Conservation (phyloP, 64 coral and sea anemone genomes). For the Stylophora pistillata region DNA sequence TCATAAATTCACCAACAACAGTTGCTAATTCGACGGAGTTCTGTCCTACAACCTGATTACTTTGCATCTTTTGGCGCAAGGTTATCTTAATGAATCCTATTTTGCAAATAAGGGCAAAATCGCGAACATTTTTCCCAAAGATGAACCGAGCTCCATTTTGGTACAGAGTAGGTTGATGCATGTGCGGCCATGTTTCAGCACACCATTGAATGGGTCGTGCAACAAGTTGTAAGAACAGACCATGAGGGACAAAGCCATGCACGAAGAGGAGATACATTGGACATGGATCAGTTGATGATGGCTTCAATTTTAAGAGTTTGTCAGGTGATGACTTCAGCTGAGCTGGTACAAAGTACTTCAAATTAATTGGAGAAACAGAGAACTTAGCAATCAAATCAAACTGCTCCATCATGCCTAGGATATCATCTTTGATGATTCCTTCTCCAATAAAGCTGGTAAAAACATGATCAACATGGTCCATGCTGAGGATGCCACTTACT, state of each 20-base stretch:
- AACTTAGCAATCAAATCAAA: conserved; percentile 40
- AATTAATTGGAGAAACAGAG: background rate
- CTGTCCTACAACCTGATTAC: too few species aligned
- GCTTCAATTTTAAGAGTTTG: background rate
- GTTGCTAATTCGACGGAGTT: too few species aligned
- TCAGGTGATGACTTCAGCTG: conserved; percentile 20
- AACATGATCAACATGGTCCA: conserved; percentile 25
- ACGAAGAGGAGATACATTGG: conserved; percentile 24
- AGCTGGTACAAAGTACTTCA: conserved; percentile 26
- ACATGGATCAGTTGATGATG: conserved; percentile 14
- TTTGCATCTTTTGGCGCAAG: background rate
- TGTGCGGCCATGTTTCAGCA: background rate
- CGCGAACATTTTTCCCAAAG: background rate
- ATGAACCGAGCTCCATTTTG: conserved; percentile 15
- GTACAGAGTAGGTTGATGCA: conserved; percentile 6
- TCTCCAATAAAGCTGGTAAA: background rate
- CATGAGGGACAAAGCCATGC: conserved; percentile 43
- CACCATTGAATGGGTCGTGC: conserved; percentile 22
- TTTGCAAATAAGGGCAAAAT: background rate
- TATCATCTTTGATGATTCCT: conserved; percentile 4
- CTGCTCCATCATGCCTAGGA: conserved; percentile 41
- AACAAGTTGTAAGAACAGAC: background rate
- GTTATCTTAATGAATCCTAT: conserved; percentile 14
- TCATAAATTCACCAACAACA: background rate
- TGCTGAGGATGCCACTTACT: conserved; percentile 9